Conservation (phyloP, 2,113 vertebrate species). For the Peucedramus taeniatus region DNA sequence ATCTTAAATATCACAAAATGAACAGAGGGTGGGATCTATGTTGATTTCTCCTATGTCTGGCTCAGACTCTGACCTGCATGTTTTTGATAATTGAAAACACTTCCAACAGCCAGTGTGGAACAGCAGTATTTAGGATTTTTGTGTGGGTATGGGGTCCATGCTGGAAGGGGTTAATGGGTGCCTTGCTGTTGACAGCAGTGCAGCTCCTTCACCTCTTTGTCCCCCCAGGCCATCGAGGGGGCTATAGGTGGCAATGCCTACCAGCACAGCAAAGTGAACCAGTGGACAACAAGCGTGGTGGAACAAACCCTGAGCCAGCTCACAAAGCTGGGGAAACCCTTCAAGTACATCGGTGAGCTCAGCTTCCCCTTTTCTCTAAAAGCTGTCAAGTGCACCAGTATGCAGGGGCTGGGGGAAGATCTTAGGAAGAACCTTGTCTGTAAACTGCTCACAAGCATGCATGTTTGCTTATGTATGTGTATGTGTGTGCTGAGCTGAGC, state of each 20-base stretch:
- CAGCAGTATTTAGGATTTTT: neutral
- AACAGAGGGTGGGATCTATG: neutral
- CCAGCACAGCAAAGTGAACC: slow-evolving; percentile 89
- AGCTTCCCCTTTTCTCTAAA: neutral
- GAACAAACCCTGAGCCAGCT: slow-evolving; percentile 92
- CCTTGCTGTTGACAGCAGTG: neutral
- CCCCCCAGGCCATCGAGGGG: slow-evolving; percentile 80
- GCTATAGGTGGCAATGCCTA: slow-evolving; percentile 89
- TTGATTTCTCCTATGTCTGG: neutral
- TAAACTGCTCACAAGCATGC: neutral
- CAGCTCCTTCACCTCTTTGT: neutral
- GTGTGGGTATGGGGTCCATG: rapidly evolving
- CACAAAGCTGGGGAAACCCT: slow-evolving; percentile 91
- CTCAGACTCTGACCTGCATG: neutral
- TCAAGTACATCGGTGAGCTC: slow-evolving; percentile 90
- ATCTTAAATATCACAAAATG: neutral
- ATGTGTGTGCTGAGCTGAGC: neutral
- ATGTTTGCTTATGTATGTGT: neutral
- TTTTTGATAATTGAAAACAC: neutral
- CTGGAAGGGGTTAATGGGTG: neutral
- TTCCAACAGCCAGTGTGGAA: neutral
- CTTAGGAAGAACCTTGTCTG: neutral
- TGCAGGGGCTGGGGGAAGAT: neutral
- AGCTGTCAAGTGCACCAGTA: neutral
- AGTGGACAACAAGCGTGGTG: slow-evolving; percentile 87